Conservation (phyloP, 2,113 vertebrate species). For the Ceyx cyanopectus region DNA sequence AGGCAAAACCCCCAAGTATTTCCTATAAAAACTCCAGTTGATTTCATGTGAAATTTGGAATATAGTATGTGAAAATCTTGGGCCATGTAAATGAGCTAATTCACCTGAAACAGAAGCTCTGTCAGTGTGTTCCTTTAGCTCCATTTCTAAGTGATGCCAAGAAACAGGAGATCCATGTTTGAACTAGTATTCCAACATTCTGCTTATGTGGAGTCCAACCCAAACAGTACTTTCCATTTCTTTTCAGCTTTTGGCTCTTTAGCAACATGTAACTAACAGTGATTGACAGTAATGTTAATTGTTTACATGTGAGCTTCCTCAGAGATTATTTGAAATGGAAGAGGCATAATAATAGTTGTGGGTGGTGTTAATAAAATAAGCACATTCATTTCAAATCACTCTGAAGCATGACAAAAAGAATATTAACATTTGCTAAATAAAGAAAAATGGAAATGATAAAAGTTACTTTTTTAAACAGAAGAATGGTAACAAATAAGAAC, state of each 20-base stretch:
- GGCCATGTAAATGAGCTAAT: background rate
- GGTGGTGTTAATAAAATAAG: conserved; percentile 1
- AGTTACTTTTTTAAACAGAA: background rate
- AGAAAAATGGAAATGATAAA: background rate
- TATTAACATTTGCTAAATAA: background rate
- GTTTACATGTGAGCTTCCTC: background rate
- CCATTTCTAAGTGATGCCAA: background rate
- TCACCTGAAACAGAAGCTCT: background rate
- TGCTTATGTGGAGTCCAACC: background rate
- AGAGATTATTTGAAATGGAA: background rate
- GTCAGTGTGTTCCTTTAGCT: background rate
- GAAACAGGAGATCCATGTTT: background rate
- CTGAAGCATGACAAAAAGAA: background rate
- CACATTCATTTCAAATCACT: background rate
- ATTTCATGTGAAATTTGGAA: background rate
- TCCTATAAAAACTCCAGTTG: background rate
- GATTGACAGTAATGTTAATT: conserved; percentile 5
- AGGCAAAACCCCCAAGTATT: background rate
- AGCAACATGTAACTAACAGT: background rate
- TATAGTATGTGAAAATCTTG: background rate
- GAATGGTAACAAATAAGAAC: background rate
- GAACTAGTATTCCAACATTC: background rate
- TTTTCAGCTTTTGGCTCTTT: conserved; percentile 13
- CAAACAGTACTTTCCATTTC: background rate
- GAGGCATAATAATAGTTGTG: background rate